Conservation (phyloP, 2,888 invertebrate genomes). For the Pasiphila rectangulata region DNA sequence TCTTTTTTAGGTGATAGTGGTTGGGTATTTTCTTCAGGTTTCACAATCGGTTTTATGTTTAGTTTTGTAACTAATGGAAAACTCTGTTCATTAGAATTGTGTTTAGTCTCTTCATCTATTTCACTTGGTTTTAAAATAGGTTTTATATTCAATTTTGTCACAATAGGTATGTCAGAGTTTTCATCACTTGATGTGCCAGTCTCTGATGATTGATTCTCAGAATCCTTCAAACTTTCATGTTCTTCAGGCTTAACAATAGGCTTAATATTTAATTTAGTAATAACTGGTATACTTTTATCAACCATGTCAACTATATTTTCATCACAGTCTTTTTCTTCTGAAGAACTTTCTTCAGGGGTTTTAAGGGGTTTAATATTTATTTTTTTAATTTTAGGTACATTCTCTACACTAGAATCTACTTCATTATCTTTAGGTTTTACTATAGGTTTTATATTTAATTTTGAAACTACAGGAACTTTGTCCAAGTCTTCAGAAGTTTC, state of each 20-base stretch:
- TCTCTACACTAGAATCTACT: slow-evolving; percentile 68
- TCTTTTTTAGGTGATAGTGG: slow-evolving; percentile 68
- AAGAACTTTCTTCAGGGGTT: slow-evolving; percentile 66
- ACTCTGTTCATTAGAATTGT: slow-evolving; percentile 46
- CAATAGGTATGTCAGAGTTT: slow-evolving; percentile 69
- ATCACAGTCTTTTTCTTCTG: slow-evolving; percentile 72
- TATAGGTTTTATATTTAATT: slow-evolving; percentile 79
- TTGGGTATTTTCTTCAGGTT: slow-evolving; percentile 56
- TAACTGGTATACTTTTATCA: slow-evolving; percentile 71
- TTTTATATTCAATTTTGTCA: slow-evolving; percentile 81
- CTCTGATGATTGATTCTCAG: slow-evolving; percentile 72
- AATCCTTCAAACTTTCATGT: slow-evolving; percentile 61
- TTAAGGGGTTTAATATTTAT: slow-evolving; percentile 79
- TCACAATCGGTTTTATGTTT: slow-evolving; percentile 67
- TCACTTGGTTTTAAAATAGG: slow-evolving; percentile 71
- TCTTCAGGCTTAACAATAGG: slow-evolving; percentile 76
- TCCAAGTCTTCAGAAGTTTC: slow-evolving; percentile 54
- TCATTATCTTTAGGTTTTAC: slow-evolving; percentile 73
- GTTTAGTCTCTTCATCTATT: slow-evolving; percentile 42
- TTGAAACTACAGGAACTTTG: slow-evolving; percentile 76
- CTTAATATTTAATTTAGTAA: slow-evolving; percentile 79
- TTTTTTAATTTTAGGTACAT: slow-evolving; percentile 77
- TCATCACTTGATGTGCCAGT: slow-evolving; percentile 75
- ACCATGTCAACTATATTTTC: slow-evolving; percentile 61
- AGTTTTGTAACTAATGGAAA: slow-evolving; percentile 69